These are phyloP conservation scores for Pteruthius melanotis DNA, from an alignment of 2,113 vertebrate species.

Conservation along the genomic window DNA sequence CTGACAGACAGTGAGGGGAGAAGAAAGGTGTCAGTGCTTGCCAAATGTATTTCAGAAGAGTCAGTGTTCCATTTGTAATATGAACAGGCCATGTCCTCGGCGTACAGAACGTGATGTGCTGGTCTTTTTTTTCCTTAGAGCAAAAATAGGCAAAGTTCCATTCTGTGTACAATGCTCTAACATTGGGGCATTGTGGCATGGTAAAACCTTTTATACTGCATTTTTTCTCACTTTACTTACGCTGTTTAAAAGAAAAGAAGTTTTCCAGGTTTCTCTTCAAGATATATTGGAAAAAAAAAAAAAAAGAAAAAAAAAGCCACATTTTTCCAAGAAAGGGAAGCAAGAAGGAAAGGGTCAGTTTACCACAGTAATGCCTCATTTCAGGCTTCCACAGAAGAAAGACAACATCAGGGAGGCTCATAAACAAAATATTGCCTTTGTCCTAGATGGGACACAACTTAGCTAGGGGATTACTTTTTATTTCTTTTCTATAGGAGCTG, in stretches of 20 bases:
- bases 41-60: neutral
- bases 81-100: neutral
- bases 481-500: neutral
- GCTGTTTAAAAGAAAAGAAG: neutral
- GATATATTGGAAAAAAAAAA: accelerated
- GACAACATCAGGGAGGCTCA: neutral
- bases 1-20: neutral
- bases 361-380: accelerated
- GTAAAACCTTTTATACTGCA: neutral
- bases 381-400: neutral
- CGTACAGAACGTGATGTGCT: neutral
- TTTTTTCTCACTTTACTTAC: neutral
- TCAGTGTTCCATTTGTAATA: neutral
- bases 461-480: neutral
- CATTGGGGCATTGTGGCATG: too few species aligned
- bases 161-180: neutral
- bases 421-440: neutral
- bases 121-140: neutral
- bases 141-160: neutral
- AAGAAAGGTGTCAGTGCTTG: neutral
- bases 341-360: neutral
- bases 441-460: neutral
- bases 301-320: too few species aligned
- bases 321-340: neutral
- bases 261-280: neutral